Conservation (phyloP, 2,797 vertebrate genomes). For the Onychomys leucogaster region DNA sequence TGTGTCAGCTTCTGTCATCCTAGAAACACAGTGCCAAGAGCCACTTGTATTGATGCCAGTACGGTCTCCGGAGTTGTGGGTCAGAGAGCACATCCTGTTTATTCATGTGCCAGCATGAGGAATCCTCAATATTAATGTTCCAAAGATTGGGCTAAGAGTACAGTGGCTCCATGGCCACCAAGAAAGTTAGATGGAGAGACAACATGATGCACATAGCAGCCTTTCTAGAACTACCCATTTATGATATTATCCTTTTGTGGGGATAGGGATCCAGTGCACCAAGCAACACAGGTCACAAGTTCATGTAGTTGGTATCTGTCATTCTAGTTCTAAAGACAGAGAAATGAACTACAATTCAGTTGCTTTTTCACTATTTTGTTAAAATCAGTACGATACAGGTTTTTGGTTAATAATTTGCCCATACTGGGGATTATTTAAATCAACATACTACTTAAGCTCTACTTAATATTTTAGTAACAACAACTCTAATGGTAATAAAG, state of each 20-base stretch:
- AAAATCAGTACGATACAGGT: not conserved
- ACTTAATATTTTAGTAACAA: not conserved
- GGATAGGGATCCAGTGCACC: not conserved
- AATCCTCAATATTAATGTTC: not conserved
- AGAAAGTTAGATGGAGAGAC: not conserved
- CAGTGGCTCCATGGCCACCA: not conserved
- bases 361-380: not conserved
- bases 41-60: conserved; percentile 24
- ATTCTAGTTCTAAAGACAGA: not conserved
- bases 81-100: not conserved
- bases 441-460: not conserved
- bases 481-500: not conserved
- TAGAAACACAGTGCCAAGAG: conserved; percentile 36
- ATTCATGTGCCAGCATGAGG: not conserved
- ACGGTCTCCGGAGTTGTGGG: not conserved
- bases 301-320: not conserved
- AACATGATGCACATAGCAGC: not conserved
- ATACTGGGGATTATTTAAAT: not conserved
- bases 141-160: not conserved
- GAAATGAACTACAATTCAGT: not conserved
- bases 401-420: not conserved
- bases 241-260: not conserved
- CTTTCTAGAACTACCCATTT: not conserved
- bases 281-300: not conserved
- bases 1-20: conserved; percentile 65